These are phyloP conservation scores for Thymelicus lineola DNA, from an alignment of 2,888 invertebrate species.

Conservation along the genomic window DNA sequence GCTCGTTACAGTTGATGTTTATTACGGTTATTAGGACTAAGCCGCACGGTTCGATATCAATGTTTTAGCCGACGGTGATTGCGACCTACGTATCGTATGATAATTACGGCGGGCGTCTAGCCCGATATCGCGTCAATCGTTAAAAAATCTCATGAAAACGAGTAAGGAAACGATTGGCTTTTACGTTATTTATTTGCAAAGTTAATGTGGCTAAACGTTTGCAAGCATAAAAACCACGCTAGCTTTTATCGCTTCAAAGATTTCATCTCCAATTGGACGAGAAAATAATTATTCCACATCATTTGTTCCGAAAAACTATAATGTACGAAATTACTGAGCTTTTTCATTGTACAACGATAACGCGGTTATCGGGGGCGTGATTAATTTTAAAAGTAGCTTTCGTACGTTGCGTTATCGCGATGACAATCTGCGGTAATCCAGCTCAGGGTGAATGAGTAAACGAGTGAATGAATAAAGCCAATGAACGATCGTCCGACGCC, in stretches of 20 bases:
- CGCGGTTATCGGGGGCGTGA: slow-evolving; percentile 40
- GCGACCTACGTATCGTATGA: slow-evolving; percentile 31
- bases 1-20: slow-evolving; percentile 84
- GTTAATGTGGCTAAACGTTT: slow-evolving; percentile 6
- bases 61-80: slow-evolving; percentile 72
- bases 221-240: not conserved
- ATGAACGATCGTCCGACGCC: slow-evolving; percentile 65
- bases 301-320: slow-evolving; percentile 28
- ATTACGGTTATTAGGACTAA: slow-evolving; percentile 84
- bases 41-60: slow-evolving; percentile 76
- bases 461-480: slow-evolving; percentile 61
- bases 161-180: slow-evolving; percentile 16
- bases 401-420: slow-evolving; percentile 52
- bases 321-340: slow-evolving; percentile 30
- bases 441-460: slow-evolving; percentile 56
- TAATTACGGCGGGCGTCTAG: slow-evolving; percentile 34
- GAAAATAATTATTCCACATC: slow-evolving; percentile 25
- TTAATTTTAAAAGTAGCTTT: slow-evolving; percentile 45
- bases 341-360: slow-evolving; percentile 28
- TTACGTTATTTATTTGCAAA: not conserved
- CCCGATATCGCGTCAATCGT: slow-evolving; percentile 60
- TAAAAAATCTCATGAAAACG: slow-evolving; percentile 40
- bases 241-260: slow-evolving; percentile 1
- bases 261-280: slow-evolving; percentile 2
- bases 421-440: slow-evolving; percentile 65